Evolutionary conservation across 2,113 vertebrate genomes (phyloP).

Genomic region (Panthera tigris): DNA sequence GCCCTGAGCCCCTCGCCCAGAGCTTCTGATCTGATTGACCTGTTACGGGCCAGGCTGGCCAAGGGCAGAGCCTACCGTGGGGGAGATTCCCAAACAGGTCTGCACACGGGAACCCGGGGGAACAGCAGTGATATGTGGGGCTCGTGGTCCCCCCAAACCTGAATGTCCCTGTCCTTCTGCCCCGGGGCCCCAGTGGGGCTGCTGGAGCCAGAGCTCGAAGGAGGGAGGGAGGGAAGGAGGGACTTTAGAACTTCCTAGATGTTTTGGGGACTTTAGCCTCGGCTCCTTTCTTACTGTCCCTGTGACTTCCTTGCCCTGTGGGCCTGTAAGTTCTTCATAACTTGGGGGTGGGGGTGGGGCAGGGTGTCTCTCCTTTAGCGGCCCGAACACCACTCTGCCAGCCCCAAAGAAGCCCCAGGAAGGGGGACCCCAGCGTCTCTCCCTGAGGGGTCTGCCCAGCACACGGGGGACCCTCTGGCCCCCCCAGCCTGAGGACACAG

Average conservation of each 20-base stretch:
- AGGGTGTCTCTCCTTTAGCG: neutral
- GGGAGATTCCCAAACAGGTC: neutral
- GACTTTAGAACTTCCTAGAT: neutral
- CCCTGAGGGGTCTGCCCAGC: neutral
- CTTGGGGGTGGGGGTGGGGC: accelerated
- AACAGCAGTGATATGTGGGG: accelerated
- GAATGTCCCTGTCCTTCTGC: neutral
- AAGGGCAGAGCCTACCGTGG: neutral
- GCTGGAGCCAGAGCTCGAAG: neutral
- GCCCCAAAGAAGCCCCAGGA: neutral
- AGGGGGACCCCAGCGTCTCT: neutral
- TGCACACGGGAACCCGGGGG: neutral
- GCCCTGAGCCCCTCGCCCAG: neutral
- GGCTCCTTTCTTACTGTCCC: neutral
- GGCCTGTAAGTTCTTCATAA: neutral
- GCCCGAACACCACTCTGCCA: neutral
- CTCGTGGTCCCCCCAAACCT: neutral
- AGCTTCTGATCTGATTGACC: neutral
- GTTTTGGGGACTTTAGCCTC: neutral
- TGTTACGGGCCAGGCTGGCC: neutral
- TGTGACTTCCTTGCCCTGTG: neutral
- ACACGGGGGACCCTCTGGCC: neutral
- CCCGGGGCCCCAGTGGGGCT: neutral
- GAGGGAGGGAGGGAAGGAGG: neutral
- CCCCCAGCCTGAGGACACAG: neutral